Base-by-base conservation (phyloP, 2,113 vertebrate genomes). In the Microcebus lehilahytsara region DNA sequence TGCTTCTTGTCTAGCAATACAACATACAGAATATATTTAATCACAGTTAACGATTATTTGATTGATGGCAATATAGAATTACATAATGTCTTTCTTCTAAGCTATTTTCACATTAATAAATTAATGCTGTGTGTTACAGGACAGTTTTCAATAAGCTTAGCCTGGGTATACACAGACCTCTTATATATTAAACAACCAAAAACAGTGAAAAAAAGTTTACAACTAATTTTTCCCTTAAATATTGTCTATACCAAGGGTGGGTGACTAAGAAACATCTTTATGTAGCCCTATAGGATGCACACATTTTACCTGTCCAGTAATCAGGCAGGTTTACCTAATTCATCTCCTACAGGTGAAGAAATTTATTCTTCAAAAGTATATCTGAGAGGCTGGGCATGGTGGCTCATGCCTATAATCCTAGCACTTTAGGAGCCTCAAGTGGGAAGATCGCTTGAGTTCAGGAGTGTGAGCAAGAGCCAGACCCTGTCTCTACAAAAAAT, bases 21-120 rank as follows among this genome's bases (percentile, higher is more conserved):
- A 89, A 51, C 22, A 49, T 27, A 56, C 25, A n/a, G 62, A 84
- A 96, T 40, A 56, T 74, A 67, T 85, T 88, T 40, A 85, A 30
- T 95, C 88, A 66, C 84, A 80, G 23, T 51, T 71, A 88, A 67
- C 37, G 8, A 58, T 94, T 81, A 91, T 85, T 80, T 92, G 80
- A 94, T 75, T 62, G 51, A 91, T 94, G 60, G 42, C 6, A 89
- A 81, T 83, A 92, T 40, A 88, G 34, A 80, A 69, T 87, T 79
- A 62, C 10, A 46, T 75, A 37, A 74, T 49, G 6, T 81, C 49
- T 64, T 85, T 88, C 40, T 95, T 91, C 19, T 20, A 92, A 95
- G 46, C n/a, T 91, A 62, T 85, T 93, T 95, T 85, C 67, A 92
- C 27, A 53, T 86, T 81, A 86, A 66, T 92, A 85, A 80, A 75